Conservation (phyloP, 2,888 invertebrate species). For the Malthinus flaveolus region DNA sequence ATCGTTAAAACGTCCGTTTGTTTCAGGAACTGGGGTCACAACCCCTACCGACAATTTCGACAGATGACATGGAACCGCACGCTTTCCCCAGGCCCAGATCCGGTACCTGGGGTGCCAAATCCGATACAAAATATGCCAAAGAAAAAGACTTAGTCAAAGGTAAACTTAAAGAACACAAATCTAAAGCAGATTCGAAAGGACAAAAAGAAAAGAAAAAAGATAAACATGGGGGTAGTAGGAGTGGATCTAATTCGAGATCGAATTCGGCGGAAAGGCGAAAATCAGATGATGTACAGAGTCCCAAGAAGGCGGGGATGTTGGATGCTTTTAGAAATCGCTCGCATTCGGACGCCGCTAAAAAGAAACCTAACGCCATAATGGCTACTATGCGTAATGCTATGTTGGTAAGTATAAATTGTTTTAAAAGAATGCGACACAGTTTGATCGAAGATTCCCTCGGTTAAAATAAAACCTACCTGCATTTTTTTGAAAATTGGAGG, state of each 20-base stretch:
- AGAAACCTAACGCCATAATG: slow-evolving; percentile 71
- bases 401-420: slow-evolving; percentile 61
- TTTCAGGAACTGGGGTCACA: slow-evolving; percentile 67
- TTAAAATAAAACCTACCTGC: no score
- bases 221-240: slow-evolving; percentile 46
- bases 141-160: slow-evolving; percentile 34
- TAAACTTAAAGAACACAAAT: slow-evolving; percentile 38
- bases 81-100: slow-evolving; percentile 62
- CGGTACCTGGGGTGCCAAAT: slow-evolving; percentile 63
- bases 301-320: slow-evolving; percentile 69
- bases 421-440: no score
- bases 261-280: slow-evolving; percentile 51
- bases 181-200: slow-evolving; percentile 36
- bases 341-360: slow-evolving; percentile 72
- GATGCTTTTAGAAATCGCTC: slow-evolving; percentile 80
- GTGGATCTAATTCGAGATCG: slow-evolving; percentile 53
- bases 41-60: slow-evolving; percentile 59
- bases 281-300: slow-evolving; percentile 48
- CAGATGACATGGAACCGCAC: slow-evolving; percentile 56
- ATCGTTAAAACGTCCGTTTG: slow-evolving; percentile 21
- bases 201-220: slow-evolving; percentile 45
- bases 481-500: no score
- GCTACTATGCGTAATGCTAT: slow-evolving; percentile 84
- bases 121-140: slow-evolving; percentile 39
- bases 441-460: no score